Conservation (phyloP, 2,797 vertebrate genomes). For the Sebastes cheni region DNA sequence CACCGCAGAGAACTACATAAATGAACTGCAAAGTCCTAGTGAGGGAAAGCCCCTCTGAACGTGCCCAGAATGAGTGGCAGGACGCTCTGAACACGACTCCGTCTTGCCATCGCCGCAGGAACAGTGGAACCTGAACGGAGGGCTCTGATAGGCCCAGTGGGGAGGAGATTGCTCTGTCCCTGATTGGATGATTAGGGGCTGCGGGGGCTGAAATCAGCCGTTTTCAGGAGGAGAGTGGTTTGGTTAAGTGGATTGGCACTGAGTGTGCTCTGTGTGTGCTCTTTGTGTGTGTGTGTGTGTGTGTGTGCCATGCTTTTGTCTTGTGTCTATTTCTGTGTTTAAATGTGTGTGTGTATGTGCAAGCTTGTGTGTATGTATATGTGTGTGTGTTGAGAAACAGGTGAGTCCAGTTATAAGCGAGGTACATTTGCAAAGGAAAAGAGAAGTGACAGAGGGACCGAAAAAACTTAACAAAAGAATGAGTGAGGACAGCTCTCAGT, state of each 20-base stretch:
- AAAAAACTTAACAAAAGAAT: constrained; percentile 13
- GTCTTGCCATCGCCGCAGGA: constrained; percentile 74
- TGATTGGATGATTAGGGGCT: constrained; percentile 97
- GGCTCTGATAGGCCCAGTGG: constrained; percentile 85
- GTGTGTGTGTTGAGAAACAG: constrained; percentile 22
- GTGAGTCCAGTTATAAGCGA: constrained; percentile 22
- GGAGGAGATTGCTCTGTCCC: constrained; percentile 91
- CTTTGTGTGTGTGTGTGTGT: constrained; percentile 62
- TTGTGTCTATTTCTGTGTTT: constrained; percentile 44
- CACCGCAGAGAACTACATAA: constrained; percentile 48
- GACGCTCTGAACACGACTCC: constrained; percentile 76
- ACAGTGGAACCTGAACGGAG: constrained; percentile 85
- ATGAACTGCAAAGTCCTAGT: constrained; percentile 64
- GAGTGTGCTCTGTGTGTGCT: constrained; percentile 67
- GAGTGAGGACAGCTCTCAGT: neutral
- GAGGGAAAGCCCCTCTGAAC: constrained; percentile 57
- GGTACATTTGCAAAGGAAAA: constrained; percentile 32
- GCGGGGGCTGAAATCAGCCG: constrained; percentile 90
- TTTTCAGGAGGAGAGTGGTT: constrained; percentile 89
- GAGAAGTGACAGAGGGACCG: neutral
- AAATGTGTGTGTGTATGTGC: constrained; percentile 15
- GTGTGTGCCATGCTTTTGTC: constrained; percentile 40
- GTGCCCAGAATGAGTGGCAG: constrained; percentile 71
- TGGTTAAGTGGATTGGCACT: constrained; percentile 91
- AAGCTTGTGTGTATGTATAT: neutral